phyloP scores from a whole-genome alignment of 1,140 invertebrate species.

The Meloidogyne exigua region DNA sequence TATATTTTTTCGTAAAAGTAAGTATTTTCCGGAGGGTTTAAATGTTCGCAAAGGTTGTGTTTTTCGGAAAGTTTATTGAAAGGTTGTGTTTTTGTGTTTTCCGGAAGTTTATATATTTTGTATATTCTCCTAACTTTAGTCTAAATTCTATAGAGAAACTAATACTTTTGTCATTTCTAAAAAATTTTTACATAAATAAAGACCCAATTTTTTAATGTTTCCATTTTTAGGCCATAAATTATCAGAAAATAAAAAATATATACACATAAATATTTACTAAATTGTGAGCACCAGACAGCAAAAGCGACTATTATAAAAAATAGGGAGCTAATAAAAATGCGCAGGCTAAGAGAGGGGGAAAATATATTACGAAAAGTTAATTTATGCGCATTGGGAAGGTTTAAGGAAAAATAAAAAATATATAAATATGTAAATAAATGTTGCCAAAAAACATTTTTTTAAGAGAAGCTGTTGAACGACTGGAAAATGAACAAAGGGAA shows the following conservation, averaged over 20 bases:
- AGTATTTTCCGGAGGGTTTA: background rate
- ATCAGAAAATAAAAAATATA: background rate
- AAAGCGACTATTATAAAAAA: background rate
- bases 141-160: too few relatives aligned
- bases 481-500: constrained; percentile 5
- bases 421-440: too few relatives aligned
- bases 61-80: too few relatives aligned
- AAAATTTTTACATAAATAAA: background rate
- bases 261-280: background rate
- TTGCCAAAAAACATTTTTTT: background rate
- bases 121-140: too few relatives aligned
- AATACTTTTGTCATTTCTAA: too few relatives aligned
- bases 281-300: background rate
- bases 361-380: constrained; percentile 3
- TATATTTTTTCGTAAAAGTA: too few relatives aligned
- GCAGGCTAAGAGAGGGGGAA: background rate
- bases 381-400: background rate
- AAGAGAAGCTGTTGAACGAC: constrained; percentile 21
- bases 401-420: background rate
- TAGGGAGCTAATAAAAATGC: background rate
- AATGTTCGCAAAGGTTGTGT: too few relatives aligned
- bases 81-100: too few relatives aligned
- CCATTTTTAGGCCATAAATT: background rate
- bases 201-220: background rate
- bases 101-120: too few relatives aligned